These are phyloP conservation scores for Harpagifer antarcticus DNA, from an alignment of 2,797 vertebrate genomes.

Conservation along the genomic window DNA sequence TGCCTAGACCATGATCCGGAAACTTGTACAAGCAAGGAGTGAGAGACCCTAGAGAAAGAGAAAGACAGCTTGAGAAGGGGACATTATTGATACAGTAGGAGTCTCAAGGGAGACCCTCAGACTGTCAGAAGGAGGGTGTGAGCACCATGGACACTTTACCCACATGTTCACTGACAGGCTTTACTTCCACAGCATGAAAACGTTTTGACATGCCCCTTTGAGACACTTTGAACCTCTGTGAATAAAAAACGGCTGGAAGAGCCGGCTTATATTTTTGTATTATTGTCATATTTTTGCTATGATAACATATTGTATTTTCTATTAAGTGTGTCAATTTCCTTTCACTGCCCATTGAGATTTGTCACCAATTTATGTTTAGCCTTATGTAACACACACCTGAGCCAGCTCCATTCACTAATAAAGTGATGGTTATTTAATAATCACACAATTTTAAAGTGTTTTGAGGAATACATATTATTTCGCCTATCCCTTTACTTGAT, in stretches of 20 bases:
- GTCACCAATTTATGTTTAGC: background rate
- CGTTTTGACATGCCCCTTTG: background rate
- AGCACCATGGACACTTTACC: conserved; percentile 11
- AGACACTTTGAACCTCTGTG: background rate
- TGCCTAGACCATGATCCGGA: conserved; percentile 90
- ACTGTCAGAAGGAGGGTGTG: conserved; percentile 28
- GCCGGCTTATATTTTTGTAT: background rate
- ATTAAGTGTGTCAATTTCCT: background rate
- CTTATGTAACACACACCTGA: background rate
- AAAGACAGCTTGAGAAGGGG: background rate
- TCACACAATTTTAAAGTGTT: conserved; percentile 9
- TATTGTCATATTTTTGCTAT: background rate
- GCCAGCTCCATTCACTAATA: conserved; percentile 28
- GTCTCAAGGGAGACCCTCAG: conserved; percentile 27
- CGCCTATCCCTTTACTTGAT: background rate
- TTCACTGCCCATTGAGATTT: background rate
- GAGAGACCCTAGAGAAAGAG: conserved; percentile 85
- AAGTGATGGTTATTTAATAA: background rate
- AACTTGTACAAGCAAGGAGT: conserved; percentile 96
- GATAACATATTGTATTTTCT: background rate
- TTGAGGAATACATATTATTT: conserved; percentile 12
- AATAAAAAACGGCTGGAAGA: background rate
- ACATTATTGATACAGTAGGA: background rate
- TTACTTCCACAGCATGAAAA: conserved; percentile 10
- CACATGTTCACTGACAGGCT: conserved; percentile 14